phyloP scores from a whole-genome alignment of 2,113 vertebrate genomes.

The Todiramphus saurophagus region DNA sequence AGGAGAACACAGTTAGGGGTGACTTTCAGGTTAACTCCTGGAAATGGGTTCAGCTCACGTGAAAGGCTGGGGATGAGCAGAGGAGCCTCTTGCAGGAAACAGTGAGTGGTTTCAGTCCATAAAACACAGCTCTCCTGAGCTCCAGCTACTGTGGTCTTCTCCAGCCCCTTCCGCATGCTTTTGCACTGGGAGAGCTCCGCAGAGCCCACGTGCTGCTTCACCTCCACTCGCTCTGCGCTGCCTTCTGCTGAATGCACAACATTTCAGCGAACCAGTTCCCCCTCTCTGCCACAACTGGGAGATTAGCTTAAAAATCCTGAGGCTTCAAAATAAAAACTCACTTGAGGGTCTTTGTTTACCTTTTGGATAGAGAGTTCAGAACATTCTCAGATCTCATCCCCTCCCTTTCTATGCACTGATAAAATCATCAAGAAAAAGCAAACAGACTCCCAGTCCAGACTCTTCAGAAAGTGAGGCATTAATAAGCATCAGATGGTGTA shows the following conservation, averaged over 20 bases:
- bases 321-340: neutral
- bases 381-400: too few species aligned
- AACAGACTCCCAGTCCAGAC: neutral
- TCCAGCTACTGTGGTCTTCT: neutral
- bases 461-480: neutral
- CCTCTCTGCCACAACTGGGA: neutral
- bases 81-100: neutral
- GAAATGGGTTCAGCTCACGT: accelerated
- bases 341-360: neutral
- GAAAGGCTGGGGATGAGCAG: neutral
- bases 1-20: neutral
- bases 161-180: neutral
- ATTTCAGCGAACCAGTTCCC: neutral
- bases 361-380: neutral
- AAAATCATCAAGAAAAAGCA: neutral
- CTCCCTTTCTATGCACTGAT: neutral
- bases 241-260: neutral
- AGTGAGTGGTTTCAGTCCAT: too few species aligned
- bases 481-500: neutral
- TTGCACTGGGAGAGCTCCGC: neutral
- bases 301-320: neutral
- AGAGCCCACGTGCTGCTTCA: too few species aligned
- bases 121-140: neutral
- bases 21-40: neutral
- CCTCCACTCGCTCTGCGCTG: neutral